Evolutionary conservation across 2,888 invertebrate species (phyloP), one percentile per base, ranked within the genome.

Genomic region (Cryptocephalus primarius): DNA sequence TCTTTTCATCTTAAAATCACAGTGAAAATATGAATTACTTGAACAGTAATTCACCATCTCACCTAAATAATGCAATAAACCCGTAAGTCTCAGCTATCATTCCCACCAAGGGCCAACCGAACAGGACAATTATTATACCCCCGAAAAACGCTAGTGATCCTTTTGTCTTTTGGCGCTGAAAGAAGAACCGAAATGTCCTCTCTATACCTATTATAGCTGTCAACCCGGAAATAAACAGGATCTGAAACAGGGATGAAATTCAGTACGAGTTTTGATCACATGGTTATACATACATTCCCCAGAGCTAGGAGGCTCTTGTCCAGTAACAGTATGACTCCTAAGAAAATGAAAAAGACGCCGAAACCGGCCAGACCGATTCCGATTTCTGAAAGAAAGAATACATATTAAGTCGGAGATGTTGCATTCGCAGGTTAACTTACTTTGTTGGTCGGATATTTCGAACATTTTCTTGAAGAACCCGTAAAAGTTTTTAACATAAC

Each of bases 261-360:
- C 12, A 39, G 36, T 4, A 42, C 33, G 12, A 8, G 22, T 6
- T 39, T 22, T 9, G 33, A 22, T 39, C 4, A 32, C 9, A 32
- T 13, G 33, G 44, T 14, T 14, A 9, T 41, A 81, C 89, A 85
- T 78, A 97, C 97, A 80, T 99, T 99, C 67, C 99, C 99, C 68
- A 99, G 92, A n/a, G 97, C 97, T 47, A 99, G 74, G 47, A 99
- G 75, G 44, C 97, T 97, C 72, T 93, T 94, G 71, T 99, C 99
- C 69, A 99, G 96, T 45, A 99, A 74, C 48, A 99, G 74, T 41
- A 99, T 63, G 36, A 96, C 84, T 48, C 97, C 97, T 8, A 99
- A 78, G 62, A 97, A 91, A 8, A 99, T 78, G 70, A 99, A 97
- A 48, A 88, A 83, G 59, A 95, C 83, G 8, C 97, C 97, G 72